phyloP scores from a whole-genome alignment of 2,797 vertebrate species.

The Malacoraja senta region DNA sequence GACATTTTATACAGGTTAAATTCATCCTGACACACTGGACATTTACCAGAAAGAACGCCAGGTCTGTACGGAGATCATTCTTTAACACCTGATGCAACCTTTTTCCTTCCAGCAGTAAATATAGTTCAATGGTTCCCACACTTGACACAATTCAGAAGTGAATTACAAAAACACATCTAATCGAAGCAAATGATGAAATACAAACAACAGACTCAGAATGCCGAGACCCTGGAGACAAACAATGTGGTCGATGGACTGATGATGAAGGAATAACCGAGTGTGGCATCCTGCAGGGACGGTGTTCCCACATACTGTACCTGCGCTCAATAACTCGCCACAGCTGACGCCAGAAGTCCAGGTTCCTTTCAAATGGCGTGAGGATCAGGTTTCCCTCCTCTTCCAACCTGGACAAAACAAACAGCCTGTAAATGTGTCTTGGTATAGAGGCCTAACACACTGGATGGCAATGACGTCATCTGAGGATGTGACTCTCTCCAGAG shows the following conservation, averaged over 20 bases:
- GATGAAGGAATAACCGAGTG: neutral
- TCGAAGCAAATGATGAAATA: neutral
- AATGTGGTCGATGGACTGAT: neutral
- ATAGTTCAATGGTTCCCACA: neutral
- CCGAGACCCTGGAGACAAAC: neutral
- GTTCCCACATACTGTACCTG: conserved; percentile 62
- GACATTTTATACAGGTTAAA: neutral
- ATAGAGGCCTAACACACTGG: too few species aligned
- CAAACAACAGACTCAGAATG: neutral
- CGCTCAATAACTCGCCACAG: conserved; percentile 97
- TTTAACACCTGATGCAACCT: neutral
- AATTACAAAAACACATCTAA: neutral
- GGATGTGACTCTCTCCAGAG: too few species aligned
- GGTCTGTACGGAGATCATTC: neutral
- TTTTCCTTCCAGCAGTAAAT: neutral
- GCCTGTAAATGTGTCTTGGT: too few species aligned
- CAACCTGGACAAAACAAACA: conserved; percentile 58
- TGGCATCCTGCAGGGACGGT: neutral
- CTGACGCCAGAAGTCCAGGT: conserved; percentile 95
- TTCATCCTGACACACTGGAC: neutral
- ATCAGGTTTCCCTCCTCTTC: conserved; percentile 90
- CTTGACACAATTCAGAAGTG: neutral
- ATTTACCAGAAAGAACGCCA: neutral
- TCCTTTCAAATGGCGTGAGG: conserved; percentile 90
- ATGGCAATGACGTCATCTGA: too few species aligned